Conservation (phyloP, 2,797 vertebrate species). For the Xenops minutus region DNA sequence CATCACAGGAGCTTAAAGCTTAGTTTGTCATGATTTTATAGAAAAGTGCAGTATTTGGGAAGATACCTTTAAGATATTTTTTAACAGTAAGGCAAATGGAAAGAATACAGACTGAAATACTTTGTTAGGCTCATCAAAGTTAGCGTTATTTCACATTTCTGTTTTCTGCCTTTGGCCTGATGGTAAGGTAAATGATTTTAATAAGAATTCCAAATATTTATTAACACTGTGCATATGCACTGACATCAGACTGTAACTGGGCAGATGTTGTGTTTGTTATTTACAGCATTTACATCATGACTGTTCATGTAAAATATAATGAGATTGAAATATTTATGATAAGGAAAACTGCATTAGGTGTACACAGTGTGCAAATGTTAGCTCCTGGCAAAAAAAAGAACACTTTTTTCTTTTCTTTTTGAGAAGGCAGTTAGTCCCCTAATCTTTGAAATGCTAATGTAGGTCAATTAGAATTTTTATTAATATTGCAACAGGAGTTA, state of each 20-base stretch:
- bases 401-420: background rate
- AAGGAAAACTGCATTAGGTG: background rate
- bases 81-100: background rate
- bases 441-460: conserved; percentile 5
- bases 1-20: background rate
- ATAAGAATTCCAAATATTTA: background rate
- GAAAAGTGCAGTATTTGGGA: background rate
- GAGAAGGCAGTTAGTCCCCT: background rate
- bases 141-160: background rate
- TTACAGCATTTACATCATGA: background rate
- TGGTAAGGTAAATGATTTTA: background rate
- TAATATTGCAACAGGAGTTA: background rate
- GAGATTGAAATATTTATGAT: background rate
- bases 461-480: background rate
- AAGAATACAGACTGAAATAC: background rate
- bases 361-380: background rate
- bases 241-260: background rate
- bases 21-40: background rate
- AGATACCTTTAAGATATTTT: background rate
- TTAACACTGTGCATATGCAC: background rate
- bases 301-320: background rate
- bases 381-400: background rate
- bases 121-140: background rate
- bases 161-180: background rate
- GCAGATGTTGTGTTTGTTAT: background rate